Evolutionary conservation across 2,888 invertebrate genomes (phyloP).

Genomic region (Drosophila gaucha): DNA sequence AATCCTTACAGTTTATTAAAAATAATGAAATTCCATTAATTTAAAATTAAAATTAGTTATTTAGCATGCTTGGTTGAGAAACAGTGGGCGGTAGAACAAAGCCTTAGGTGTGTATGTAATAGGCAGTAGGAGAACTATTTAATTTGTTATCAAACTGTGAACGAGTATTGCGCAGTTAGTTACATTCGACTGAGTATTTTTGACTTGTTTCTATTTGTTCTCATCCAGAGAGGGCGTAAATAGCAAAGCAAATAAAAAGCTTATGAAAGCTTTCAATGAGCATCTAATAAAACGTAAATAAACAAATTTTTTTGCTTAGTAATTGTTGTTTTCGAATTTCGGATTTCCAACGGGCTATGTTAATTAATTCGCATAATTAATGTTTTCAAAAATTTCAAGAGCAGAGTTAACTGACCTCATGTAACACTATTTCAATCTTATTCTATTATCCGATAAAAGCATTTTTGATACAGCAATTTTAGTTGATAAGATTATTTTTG

Average conservation of each 20-base stretch:
- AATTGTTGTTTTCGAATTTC: background rate
- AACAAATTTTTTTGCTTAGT: no score
- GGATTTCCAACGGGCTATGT: background rate
- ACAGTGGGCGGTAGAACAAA: no score
- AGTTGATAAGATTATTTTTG: background rate
- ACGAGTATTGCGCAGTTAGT: background rate
- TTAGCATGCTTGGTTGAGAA: no score
- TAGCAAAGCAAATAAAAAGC: background rate
- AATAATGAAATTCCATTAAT: no score
- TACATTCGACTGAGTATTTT: background rate
- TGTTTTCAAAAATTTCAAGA: background rate
- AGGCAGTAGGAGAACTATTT: no score
- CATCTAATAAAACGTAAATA: no score
- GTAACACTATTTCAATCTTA: background rate
- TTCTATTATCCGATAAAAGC: background rate
- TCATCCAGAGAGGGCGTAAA: no score
- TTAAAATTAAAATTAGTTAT: no score
- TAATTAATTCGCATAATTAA: background rate
- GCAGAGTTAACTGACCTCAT: conserved; percentile 4
- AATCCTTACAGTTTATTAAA: no score
- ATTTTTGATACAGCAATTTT: background rate
- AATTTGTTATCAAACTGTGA: no score
- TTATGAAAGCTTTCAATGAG: background rate
- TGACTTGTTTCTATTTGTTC: no score
- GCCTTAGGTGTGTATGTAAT: no score